Base-by-base conservation (phyloP, 2,113 vertebrate genomes). In the Scopus umbretta region DNA sequence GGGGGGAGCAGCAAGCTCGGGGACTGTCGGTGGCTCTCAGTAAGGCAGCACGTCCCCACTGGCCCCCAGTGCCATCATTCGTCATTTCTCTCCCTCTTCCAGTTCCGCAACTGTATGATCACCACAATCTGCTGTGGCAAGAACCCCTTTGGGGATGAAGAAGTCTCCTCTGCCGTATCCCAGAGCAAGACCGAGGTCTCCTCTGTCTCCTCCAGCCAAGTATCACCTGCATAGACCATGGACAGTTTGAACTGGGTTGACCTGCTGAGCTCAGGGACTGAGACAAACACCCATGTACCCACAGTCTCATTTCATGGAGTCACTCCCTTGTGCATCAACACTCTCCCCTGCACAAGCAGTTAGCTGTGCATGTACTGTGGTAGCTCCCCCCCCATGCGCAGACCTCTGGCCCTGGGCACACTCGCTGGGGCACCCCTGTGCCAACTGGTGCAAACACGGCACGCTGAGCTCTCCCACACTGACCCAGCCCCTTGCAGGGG, bases 81-180 rank as follows among this genome's bases (percentile, higher is more conserved):
- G 49, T 91, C 80, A 5, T 83, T 86, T 75, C 16, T 81, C 27
- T 96, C 56, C 58, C 65, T 13, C 32, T 94, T 90, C 93, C 96
- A 99, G 98, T 99, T 99, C 97, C 97, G 98, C 96, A 98, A 98
- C 67, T 98, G 98, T 97, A 99, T 98, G 98, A 96, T 99, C 89
- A 97, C 94, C 86, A 98, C 98, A 1, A 94, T 99, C 97, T 98
- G 99, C 98, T 98, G 98, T 0, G 98, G 98, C 85, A 98, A 98
- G 98, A 98, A 97, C 81, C 97, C 97, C 40, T 96, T 97, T 97
- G 98, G 98, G 91, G 94, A 98, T 7, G 98, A 99, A 25, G 98
- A 98, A 2, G 66, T 91, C 56, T 98, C 98, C 90, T 97, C 97
- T 1, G 5, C 95, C 0, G 95, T 98, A 20, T 98, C 98, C 82